phyloP scores from a whole-genome alignment of 2,888 invertebrate genomes.

The Heterodera filipjevi region DNA sequence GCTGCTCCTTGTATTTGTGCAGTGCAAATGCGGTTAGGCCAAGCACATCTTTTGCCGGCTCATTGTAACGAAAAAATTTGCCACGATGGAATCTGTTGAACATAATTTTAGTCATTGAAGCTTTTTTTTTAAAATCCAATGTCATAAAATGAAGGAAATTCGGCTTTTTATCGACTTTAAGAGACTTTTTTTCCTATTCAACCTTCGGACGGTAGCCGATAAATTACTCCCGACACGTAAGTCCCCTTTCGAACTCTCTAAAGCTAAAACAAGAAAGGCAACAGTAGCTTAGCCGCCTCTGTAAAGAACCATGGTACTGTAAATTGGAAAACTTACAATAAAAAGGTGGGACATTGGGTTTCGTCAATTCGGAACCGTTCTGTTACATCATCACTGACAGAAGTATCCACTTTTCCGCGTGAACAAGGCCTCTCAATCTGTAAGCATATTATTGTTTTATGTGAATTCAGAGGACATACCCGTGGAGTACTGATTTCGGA shows the following conservation, averaged over 20 bases:
- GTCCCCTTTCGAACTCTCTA: too few relatives aligned
- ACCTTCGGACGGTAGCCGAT: too few relatives aligned
- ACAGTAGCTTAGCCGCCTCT: too few relatives aligned
- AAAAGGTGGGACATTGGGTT: conserved; percentile 63
- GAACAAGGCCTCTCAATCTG: conserved; percentile 63
- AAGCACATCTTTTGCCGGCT: conserved; percentile 62
- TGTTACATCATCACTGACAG: conserved; percentile 63
- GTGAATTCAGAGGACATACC: too few relatives aligned
- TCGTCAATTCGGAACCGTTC: conserved; percentile 65
- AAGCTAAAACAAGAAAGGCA: too few relatives aligned
- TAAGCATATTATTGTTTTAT: too few relatives aligned
- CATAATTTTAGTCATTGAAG: background rate
- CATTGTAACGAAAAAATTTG: conserved; percentile 65
- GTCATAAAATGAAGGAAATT: too few relatives aligned
- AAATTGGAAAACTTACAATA: conserved; percentile 49
- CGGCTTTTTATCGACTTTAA: too few relatives aligned
- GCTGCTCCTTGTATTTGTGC: conserved; percentile 62
- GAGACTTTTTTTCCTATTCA: too few relatives aligned
- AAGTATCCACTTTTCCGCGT: conserved; percentile 60
- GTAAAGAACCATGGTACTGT: background rate
- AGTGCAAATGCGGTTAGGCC: conserved; percentile 63
- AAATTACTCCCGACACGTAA: too few relatives aligned
- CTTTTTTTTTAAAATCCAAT: background rate
- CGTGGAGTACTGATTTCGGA: too few relatives aligned
- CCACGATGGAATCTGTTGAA: conserved; percentile 61